Evolutionary conservation across 1,140 invertebrate genomes (phyloP).

Genomic region (Macrobrachium rosenbergii): DNA sequence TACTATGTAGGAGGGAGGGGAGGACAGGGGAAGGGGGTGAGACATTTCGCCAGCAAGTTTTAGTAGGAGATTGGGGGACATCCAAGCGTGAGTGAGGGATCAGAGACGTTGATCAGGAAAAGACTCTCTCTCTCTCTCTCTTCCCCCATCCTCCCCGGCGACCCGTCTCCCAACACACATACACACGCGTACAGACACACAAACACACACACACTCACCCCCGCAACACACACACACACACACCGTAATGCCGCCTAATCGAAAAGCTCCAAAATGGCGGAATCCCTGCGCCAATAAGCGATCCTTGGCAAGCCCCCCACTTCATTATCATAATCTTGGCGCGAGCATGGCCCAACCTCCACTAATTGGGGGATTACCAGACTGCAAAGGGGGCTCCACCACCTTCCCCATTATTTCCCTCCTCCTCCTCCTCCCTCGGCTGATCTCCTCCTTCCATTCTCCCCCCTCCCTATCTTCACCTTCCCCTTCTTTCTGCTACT

Average conservation of each 20-base stretch:
- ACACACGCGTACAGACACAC: slow-evolving; percentile 1
- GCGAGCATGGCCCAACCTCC: slow-evolving; percentile 31
- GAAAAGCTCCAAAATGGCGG: slow-evolving; percentile 26
- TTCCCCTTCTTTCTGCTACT: too few relatives aligned
- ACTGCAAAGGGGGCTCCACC: neutral
- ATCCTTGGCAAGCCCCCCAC: slow-evolving; percentile 27
- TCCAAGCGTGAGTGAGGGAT: slow-evolving; percentile 6
- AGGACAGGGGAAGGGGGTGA: too few relatives aligned
- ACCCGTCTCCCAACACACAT: neutral
- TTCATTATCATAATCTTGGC: slow-evolving; percentile 54
- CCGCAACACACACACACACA: slow-evolving; percentile 12
- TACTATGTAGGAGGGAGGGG: too few relatives aligned
- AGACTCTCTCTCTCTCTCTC: neutral
- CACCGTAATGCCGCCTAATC: slow-evolving; percentile 44
- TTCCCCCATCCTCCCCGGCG: too few relatives aligned
- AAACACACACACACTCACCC: slow-evolving; percentile 14
- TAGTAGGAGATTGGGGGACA: too few relatives aligned
- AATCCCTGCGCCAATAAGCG: slow-evolving; percentile 40
- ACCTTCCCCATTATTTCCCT: too few relatives aligned
- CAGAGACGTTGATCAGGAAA: slow-evolving; percentile 6
- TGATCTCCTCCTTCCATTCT: neutral
- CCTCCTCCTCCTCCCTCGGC: neutral
- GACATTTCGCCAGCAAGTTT: too few relatives aligned
- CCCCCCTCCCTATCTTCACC: neutral
- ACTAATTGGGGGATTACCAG: slow-evolving; percentile 52